These are phyloP conservation scores for Scytalopus superciliaris DNA, from an alignment of 2,113 vertebrate species.

Conservation along the genomic window DNA sequence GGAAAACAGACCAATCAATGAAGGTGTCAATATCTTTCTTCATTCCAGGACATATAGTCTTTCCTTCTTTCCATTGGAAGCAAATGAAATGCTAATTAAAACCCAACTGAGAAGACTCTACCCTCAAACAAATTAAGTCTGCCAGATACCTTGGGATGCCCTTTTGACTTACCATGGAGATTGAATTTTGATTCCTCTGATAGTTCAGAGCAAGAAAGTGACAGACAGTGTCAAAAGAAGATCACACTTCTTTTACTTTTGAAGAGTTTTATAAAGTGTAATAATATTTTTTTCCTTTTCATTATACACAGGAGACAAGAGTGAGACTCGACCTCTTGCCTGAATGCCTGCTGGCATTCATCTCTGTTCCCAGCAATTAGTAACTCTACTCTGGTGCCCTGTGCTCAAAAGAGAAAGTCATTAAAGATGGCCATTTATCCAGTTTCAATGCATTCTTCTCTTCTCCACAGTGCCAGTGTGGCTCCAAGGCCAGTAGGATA, in stretches of 20 bases:
- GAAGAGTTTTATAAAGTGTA: background rate
- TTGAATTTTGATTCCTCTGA: background rate
- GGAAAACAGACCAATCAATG: background rate
- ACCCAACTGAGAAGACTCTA: background rate
- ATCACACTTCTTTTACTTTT: background rate
- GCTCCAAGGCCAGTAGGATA: background rate
- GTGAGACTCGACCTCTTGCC: accelerated
- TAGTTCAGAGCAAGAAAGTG: background rate
- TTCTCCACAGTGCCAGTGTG: accelerated
- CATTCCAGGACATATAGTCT: background rate
- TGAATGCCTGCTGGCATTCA: background rate
- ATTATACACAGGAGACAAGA: background rate
- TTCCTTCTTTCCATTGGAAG: background rate
- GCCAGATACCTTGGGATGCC: background rate
- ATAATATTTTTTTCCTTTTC: background rate
- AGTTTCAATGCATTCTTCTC: background rate
- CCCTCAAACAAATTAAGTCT: background rate
- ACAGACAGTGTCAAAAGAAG: background rate
- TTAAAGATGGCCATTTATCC: background rate
- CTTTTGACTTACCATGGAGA: background rate
- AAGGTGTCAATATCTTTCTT: background rate
- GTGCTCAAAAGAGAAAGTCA: background rate
- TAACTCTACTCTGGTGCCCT: background rate
- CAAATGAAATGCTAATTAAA: conserved; percentile 30
- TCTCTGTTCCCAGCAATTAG: background rate